Percentiles rank a stretch among this genome's conserved stretches.
phyloP scores from a whole-genome alignment of 2,888 invertebrate species.

The Mythimna loreyi region DNA sequence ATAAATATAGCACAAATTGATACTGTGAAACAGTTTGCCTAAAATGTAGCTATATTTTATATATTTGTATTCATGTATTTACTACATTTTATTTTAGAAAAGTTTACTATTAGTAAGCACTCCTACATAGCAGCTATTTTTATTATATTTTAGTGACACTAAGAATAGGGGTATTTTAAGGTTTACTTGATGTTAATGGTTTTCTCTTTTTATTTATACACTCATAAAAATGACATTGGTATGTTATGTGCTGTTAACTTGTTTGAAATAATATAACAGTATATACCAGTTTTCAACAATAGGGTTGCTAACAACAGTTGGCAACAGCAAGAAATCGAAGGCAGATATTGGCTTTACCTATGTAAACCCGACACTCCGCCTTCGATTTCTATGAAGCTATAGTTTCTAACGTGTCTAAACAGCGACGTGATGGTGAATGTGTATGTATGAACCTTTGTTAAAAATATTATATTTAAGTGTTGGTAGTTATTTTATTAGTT shows the following conservation, averaged over 20 bases:
- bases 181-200: background rate
- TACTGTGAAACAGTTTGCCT: slow-evolving; percentile 48
- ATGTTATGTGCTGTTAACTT: background rate
- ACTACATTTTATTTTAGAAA: slow-evolving; percentile 7
- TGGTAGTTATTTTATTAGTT: background rate
- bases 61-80: slow-evolving; percentile 8
- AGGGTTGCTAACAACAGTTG: too few relatives aligned
- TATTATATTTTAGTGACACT: slow-evolving; percentile 20
- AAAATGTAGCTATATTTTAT: slow-evolving; percentile 12
- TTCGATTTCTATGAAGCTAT: background rate
- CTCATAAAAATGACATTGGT: slow-evolving; percentile 2
- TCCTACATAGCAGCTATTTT: slow-evolving; percentile 12
- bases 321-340: too few relatives aligned
- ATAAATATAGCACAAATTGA: slow-evolving; percentile 23
- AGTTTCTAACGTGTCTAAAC: background rate
- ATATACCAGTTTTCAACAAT: too few relatives aligned
- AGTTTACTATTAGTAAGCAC: background rate
- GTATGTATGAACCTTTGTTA: background rate
- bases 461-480: background rate
- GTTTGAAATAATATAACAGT: background rate
- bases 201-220: background rate
- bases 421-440: background rate
- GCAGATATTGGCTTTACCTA: too few relatives aligned
- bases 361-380: background rate
- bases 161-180: slow-evolving; percentile 11